A percentile compares a stretch with the other conserved stretches of the same genome.
Conservation (phyloP, 1,140 invertebrate species). For the Oscheius sp. region DNA sequence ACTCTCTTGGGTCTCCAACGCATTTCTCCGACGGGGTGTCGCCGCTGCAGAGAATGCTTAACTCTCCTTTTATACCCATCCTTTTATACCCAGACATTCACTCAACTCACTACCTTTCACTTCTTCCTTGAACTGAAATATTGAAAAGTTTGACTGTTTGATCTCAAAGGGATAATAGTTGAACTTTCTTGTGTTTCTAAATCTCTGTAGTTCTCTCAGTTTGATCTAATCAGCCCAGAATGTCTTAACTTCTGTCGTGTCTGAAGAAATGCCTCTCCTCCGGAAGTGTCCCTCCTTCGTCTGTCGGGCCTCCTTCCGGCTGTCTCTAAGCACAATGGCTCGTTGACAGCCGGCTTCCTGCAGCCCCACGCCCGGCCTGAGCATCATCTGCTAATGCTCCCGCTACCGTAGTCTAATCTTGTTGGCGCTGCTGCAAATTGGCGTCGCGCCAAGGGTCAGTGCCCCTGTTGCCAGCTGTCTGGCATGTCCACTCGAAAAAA, state of each 20-base stretch:
- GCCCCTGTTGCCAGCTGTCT: neutral
- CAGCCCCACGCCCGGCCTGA: neutral
- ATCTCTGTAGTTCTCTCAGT: too few relatives aligned
- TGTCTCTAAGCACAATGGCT: neutral
- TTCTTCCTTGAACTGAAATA: too few relatives aligned
- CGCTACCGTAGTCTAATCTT: slow-evolving; percentile 2
- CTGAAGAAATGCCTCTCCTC: neutral
- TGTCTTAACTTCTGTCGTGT: neutral
- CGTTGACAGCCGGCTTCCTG: neutral
- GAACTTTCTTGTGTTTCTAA: too few relatives aligned
- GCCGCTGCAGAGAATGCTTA: too few relatives aligned
- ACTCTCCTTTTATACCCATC: too few relatives aligned
- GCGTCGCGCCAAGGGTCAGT: slow-evolving; percentile 6
- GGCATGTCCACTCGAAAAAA: slow-evolving; percentile 6
- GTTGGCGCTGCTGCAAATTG: slow-evolving; percentile 9
- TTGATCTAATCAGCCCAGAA: neutral
- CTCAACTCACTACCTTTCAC: too few relatives aligned
- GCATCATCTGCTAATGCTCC: slow-evolving; percentile 3
- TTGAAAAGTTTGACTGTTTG: too few relatives aligned
- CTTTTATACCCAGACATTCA: too few relatives aligned
- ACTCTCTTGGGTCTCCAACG: too few relatives aligned
- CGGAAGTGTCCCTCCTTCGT: neutral
- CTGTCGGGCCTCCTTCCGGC: neutral
- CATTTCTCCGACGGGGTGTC: too few relatives aligned
- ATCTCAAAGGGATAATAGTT: too few relatives aligned